These are phyloP conservation scores for Heteromormyrus szaboi DNA, from an alignment of 2,797 vertebrate genomes.

Conservation along the genomic window DNA sequence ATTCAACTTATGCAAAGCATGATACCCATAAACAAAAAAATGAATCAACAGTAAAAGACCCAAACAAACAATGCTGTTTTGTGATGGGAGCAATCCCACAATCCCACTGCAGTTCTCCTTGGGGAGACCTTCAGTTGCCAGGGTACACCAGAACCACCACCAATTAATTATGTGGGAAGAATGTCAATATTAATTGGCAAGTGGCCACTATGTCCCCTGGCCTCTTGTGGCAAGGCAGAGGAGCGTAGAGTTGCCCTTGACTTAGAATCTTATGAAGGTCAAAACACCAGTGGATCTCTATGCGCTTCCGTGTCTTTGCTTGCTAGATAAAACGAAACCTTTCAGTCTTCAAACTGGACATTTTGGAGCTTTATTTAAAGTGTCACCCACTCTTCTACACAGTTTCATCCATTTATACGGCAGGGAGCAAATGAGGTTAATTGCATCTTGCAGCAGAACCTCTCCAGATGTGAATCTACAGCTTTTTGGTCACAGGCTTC, in stretches of 20 bases:
- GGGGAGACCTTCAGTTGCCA: background rate
- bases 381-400: background rate
- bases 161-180: conserved; percentile 14
- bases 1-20: background rate
- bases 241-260: background rate
- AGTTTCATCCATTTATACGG: background rate
- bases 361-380: background rate
- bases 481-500: background rate
- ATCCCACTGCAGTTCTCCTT: background rate
- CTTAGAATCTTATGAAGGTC: background rate
- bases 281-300: background rate
- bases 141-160: background rate
- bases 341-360: background rate
- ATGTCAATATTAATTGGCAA: conserved; percentile 15
- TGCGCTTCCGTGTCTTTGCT: background rate
- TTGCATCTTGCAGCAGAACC: background rate
- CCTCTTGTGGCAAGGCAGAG: background rate
- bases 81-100: background rate
- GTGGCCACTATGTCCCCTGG: background rate
- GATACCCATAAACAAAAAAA: background rate
- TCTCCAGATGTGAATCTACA: background rate
- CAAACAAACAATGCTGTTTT: background rate
- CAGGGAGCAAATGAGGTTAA: background rate
- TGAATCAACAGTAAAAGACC: background rate
- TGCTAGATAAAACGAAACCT: background rate